Percentiles rank a stretch among this genome's conserved stretches.
These are phyloP conservation scores for Nomada fabriciana DNA, from an alignment of 2,888 invertebrate genomes.

Conservation along the genomic window DNA sequence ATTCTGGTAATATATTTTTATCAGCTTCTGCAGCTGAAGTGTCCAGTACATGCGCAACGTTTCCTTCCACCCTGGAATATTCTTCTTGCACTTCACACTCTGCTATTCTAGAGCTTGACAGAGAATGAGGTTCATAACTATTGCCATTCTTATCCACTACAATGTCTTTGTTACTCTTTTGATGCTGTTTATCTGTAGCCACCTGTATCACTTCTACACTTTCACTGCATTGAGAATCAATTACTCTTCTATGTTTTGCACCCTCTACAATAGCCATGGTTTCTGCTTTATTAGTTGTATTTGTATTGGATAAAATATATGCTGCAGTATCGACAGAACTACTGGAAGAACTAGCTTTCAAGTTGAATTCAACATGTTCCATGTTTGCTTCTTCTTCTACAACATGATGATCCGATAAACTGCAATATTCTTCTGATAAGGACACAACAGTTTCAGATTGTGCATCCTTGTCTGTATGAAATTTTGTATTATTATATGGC, in stretches of 20 bases:
- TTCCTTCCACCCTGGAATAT: not conserved
- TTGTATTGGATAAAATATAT: constrained; percentile 77
- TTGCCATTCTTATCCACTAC: not conserved
- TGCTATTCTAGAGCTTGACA: not conserved
- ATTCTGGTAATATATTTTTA: not conserved
- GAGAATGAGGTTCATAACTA: not conserved
- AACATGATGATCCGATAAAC: not conserved
- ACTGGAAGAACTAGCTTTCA: constrained; percentile 46
- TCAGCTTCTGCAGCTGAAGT: not conserved
- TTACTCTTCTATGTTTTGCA: constrained; percentile 43
- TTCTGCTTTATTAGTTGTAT: constrained; percentile 73
- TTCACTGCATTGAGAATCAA: not conserved
- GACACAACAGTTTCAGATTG: constrained; percentile 63
- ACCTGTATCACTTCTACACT: not conserved
- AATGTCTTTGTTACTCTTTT: not conserved
- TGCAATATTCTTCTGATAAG: constrained; percentile 55
- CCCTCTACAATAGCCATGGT: constrained; percentile 71
- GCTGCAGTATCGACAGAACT: constrained; percentile 78
- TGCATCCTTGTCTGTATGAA: constrained; percentile 18
- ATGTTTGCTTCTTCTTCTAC: not conserved
- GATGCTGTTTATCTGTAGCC: not conserved
- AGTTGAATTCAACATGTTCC: not conserved
- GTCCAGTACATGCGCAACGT: not conserved
- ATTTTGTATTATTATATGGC: constrained; percentile 55
- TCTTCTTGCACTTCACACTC: not conserved